phyloP scores from a whole-genome alignment of 2,888 invertebrate genomes.

The Myathropa florea region DNA sequence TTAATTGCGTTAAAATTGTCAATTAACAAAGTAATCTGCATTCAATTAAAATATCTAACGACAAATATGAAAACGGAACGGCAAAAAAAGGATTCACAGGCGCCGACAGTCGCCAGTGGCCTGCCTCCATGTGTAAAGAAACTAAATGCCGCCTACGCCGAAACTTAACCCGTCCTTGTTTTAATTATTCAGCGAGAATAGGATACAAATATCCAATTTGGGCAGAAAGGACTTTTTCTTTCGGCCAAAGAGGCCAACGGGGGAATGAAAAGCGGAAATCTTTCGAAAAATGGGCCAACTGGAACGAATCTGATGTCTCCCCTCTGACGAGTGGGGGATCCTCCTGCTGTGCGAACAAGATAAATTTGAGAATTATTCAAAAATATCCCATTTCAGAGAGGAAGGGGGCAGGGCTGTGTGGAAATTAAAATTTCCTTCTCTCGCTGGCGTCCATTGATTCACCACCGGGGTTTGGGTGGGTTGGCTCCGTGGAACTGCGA shows the following conservation, averaged over 20 bases:
- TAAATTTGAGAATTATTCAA: slow-evolving; percentile 69
- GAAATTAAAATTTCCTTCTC: slow-evolving; percentile 57
- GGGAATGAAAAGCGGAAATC: slow-evolving; percentile 20
- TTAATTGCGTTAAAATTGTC: slow-evolving; percentile 67
- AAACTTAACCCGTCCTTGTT: slow-evolving; percentile 47
- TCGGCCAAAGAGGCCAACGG: neutral
- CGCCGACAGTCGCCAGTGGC: neutral
- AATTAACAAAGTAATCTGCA: slow-evolving; percentile 69
- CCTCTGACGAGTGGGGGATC: neutral
- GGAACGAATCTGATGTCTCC: slow-evolving; percentile 26
- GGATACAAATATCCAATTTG: slow-evolving; percentile 49
- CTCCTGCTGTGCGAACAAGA: slow-evolving; percentile 26
- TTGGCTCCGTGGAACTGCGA: neutral
- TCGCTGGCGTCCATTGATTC: neutral
- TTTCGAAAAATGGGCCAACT: slow-evolving; percentile 17
- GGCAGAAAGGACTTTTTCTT: slow-evolving; percentile 34
- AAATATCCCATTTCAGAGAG: slow-evolving; percentile 34
- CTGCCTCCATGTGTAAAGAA: neutral
- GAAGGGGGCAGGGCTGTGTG: slow-evolving; percentile 1
- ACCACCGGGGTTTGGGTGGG: neutral
- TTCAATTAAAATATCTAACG: slow-evolving; percentile 67
- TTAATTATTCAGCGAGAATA: slow-evolving; percentile 56
- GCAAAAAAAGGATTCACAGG: slow-evolving; percentile 14
- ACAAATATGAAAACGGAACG: slow-evolving; percentile 45
- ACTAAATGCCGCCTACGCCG: neutral